Conservation (phyloP, 1,140 invertebrate species). For the Augochlora pura region DNA sequence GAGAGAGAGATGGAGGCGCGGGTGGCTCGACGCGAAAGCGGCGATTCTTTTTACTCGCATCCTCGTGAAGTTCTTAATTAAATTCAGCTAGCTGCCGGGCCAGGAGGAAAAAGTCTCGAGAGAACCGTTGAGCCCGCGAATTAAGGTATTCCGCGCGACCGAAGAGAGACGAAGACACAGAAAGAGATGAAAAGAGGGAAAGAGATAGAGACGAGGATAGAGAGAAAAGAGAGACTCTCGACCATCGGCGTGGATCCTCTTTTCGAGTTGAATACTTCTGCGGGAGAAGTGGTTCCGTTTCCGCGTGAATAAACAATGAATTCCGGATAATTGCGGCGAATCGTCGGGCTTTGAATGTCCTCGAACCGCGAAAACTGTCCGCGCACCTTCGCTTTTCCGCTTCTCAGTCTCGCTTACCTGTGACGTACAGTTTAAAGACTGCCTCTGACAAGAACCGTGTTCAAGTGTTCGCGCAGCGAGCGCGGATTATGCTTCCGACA, state of each 20-base stretch:
- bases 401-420: no score
- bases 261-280: neutral
- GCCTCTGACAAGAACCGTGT: no score
- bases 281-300: neutral
- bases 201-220: no score
- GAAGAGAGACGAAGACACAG: no score
- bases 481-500: no score
- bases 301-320: conserved; percentile 12
- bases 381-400: no score
- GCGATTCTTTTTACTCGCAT: conserved; percentile 5
- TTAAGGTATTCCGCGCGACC: conserved; percentile 7
- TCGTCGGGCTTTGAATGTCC: neutral
- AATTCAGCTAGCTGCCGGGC: conserved; percentile 21
- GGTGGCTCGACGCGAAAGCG: neutral
- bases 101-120: conserved; percentile 9
- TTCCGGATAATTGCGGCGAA: neutral
- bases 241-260: neutral
- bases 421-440: no score
- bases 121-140: conserved; percentile 14
- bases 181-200: no score
- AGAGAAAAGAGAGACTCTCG: neutral
- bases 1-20: neutral
- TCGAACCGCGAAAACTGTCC: no score
- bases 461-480: no score
- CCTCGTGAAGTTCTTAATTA: conserved; percentile 40